phyloP scores from a whole-genome alignment of 2,113 vertebrate species.

The Phalacrocorax carbo region DNA sequence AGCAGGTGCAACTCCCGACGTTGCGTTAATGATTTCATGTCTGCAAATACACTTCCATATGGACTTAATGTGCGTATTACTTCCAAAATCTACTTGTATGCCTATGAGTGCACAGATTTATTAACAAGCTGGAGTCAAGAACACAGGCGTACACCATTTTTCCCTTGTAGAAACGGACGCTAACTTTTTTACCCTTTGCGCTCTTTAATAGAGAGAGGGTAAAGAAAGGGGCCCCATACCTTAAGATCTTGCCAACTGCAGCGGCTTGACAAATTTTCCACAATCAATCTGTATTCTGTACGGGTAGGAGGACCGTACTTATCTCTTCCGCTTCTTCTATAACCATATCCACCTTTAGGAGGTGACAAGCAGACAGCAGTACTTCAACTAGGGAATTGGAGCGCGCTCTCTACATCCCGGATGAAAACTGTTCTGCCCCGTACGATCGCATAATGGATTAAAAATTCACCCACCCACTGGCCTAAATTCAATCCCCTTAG shows the following conservation, averaged over 20 bases:
- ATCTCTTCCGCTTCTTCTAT: slow-evolving; percentile 93
- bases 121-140: neutral
- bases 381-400: slow-evolving; percentile 72
- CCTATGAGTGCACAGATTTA: neutral
- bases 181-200: neutral
- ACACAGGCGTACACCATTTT: neutral
- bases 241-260: slow-evolving; percentile 99
- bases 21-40: neutral
- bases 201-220: slow-evolving; percentile 15
- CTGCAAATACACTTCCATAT: neutral
- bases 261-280: slow-evolving; percentile 96
- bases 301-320: slow-evolving; percentile 93
- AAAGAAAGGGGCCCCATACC: slow-evolving; percentile 76
- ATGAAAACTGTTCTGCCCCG: slow-evolving; percentile 34
- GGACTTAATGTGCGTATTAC: neutral
- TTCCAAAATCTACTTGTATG: neutral
- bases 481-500: neutral
- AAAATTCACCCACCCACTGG: neutral
- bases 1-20: neutral
- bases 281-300: slow-evolving; percentile 97
- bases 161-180: neutral
- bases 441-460: neutral
- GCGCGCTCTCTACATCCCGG: neutral
- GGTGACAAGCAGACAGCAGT: slow-evolving; percentile 80
- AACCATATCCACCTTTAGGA: slow-evolving; percentile 90